Base-by-base conservation (phyloP, 2,113 vertebrate species). In the Penelope pileata region DNA sequence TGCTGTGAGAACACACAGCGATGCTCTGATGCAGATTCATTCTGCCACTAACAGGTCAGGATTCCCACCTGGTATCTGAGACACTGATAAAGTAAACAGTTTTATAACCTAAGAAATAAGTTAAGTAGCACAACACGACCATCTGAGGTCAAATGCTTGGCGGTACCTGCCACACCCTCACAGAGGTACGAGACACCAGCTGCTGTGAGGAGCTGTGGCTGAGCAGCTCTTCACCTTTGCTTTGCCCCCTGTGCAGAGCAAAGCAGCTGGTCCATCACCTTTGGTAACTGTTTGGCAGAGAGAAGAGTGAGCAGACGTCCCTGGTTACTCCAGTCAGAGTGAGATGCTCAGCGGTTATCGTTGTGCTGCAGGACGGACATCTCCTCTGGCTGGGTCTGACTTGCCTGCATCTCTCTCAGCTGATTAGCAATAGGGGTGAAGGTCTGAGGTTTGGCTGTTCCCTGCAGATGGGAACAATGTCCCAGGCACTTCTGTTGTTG, bases 401-500 rank as follows among this genome's bases (percentile, higher is more conserved):
- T 27, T 27, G 50, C 58, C 64, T 23, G 4, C 13, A 38, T 66
- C 74, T 53, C 40, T 34, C 45, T 56, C 3, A 4, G 26, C 54
- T 80, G 77, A n/a, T 13, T 2, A 60, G 1, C 4, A 63, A 45
- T 38, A 54, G 36, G 63, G 32, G 34, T 19, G 82, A 68, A 75
- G 73, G 76, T 77, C 48, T 64, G 53, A 66, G 24, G 27, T 81
- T 54, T 10, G 19, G 68, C 74, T 9, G 2, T 16, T 85, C 88
- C 36, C 89, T 72, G 63, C 3, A 0, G 67, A 77, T 1, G 3
- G 68, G 77, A 60, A 45, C 6, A 2, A 34, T 16, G 34, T 62
- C 83, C 45, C 92, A 94, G 91, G 94, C 87, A 85, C 93, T 91
- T 93, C 43, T 54, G 76, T 73, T 6, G 0, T 60, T 77, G 88